phyloP scores from a whole-genome alignment of 2,113 vertebrate species.

The Gnathonemus longibarbis region DNA sequence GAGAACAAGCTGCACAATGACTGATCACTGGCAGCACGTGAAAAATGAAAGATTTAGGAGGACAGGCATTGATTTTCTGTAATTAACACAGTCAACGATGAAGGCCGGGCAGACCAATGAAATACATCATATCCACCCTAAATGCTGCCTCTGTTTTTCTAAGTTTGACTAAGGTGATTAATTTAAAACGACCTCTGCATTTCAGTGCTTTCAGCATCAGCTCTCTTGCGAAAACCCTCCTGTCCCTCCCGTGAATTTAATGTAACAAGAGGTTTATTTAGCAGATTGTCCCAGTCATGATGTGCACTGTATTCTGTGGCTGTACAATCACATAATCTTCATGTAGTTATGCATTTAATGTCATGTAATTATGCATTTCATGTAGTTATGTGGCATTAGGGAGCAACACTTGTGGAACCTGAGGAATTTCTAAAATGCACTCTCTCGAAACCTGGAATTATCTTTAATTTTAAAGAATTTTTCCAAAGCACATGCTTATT shows the following conservation, averaged over 20 bases:
- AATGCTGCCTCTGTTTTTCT: conserved; percentile 8
- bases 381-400: not conserved
- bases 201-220: not conserved
- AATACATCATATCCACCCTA: conserved; percentile 58
- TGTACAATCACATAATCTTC: not conserved
- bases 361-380: not conserved
- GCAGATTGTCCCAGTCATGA: not conserved
- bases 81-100: conserved; percentile 38
- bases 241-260: not conserved
- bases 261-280: not conserved
- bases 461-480: conserved; percentile 34
- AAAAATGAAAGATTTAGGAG: conserved; percentile 23
- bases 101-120: conserved; percentile 47
- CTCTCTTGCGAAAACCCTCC: not conserved
- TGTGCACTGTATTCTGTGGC: not conserved
- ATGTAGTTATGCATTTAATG: not conserved
- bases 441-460: not conserved
- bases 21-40: conserved; percentile 23
- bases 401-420: not conserved
- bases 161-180: conserved; percentile 20
- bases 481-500: conserved; percentile 23
- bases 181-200: conserved; percentile 31
- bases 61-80: conserved; percentile 38
- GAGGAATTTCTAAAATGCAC: no score
- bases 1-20: conserved; percentile 24